Conservation (phyloP, 2,888 invertebrate species). For the Epinotia brunnichana region DNA sequence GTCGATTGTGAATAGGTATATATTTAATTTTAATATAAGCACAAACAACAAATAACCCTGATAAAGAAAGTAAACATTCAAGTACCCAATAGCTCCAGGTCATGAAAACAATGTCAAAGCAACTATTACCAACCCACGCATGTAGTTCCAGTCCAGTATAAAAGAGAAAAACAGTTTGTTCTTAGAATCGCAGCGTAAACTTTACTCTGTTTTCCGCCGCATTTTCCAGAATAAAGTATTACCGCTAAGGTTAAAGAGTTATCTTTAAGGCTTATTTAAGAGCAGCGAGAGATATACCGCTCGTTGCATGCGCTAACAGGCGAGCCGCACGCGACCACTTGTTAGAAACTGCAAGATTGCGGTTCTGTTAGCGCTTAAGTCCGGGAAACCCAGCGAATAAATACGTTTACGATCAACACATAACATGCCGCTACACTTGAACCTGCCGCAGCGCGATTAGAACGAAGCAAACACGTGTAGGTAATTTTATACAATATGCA, state of each 20-base stretch:
- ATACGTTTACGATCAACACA: slow-evolving; percentile 18
- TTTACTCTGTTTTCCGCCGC: not conserved
- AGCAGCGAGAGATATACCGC: slow-evolving; percentile 20
- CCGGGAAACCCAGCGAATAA: slow-evolving; percentile 22
- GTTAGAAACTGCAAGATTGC: slow-evolving; percentile 45
- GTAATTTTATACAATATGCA: not conserved
- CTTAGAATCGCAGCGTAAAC: not conserved
- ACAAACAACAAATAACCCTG: slow-evolving; percentile 1
- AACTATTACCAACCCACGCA: slow-evolving; percentile 12
- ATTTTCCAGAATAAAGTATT: slow-evolving; percentile 19
- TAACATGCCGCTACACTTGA: slow-evolving; percentile 20
- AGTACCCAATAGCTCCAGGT: slow-evolving; percentile 2
- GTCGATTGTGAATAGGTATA: not conserved
- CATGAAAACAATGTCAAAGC: slow-evolving; percentile 17
- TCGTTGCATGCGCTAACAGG: slow-evolving; percentile 31
- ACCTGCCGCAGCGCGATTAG: slow-evolving; percentile 13
- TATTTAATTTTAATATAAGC: not conserved
- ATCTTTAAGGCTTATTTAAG: slow-evolving; percentile 36
- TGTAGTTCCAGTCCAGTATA: not conserved
- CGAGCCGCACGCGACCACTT: slow-evolving; percentile 49
- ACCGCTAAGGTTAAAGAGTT: slow-evolving; percentile 33
- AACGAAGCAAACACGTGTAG: slow-evolving; percentile 6
- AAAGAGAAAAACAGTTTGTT: not conserved
- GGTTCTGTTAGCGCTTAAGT: slow-evolving; percentile 19
- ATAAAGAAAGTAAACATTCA: slow-evolving; percentile 1